These are phyloP conservation scores for Steromphala cineraria DNA, from an alignment of 2,888 invertebrate genomes.

Conservation along the genomic window DNA sequence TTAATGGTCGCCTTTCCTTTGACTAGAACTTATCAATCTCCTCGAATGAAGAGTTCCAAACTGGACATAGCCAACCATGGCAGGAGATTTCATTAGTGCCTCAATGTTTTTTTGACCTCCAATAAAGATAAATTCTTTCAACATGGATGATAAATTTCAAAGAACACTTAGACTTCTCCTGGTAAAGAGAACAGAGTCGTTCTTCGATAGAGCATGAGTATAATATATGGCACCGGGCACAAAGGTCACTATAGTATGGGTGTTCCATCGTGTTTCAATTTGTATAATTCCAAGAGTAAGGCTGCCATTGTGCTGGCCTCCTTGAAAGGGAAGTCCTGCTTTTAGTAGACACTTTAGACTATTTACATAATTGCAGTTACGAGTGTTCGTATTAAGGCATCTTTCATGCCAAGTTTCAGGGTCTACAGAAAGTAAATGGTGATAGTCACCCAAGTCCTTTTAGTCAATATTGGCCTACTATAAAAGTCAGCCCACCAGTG, in stretches of 20 bases:
- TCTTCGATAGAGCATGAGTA: neutral
- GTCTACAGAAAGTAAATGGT: too few relatives aligned
- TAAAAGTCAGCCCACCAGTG: too few relatives aligned
- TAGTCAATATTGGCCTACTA: too few relatives aligned
- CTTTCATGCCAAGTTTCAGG: too few relatives aligned
- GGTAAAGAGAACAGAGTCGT: neutral
- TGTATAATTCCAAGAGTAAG: neutral
- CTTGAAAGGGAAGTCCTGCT: neutral
- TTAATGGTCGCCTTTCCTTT: neutral
- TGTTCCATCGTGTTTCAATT: neutral
- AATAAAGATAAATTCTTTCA: slow-evolving; percentile 15
- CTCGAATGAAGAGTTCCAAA: neutral
- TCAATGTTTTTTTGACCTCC: slow-evolving; percentile 4
- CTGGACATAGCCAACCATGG: neutral
- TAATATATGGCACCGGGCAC: neutral
- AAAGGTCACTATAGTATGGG: neutral
- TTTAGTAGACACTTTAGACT: neutral
- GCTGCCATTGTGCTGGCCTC: neutral
- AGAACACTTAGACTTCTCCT: neutral
- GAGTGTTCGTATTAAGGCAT: neutral
- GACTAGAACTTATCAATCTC: neutral
- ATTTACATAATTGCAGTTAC: slow-evolving; percentile 10
- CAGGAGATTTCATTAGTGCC: slow-evolving; percentile 1
- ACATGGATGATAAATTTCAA: slow-evolving; percentile 3
- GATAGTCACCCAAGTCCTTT: too few relatives aligned